phyloP scores from a whole-genome alignment of 2,888 invertebrate genomes.

The Caenorhabditis afra region DNA sequence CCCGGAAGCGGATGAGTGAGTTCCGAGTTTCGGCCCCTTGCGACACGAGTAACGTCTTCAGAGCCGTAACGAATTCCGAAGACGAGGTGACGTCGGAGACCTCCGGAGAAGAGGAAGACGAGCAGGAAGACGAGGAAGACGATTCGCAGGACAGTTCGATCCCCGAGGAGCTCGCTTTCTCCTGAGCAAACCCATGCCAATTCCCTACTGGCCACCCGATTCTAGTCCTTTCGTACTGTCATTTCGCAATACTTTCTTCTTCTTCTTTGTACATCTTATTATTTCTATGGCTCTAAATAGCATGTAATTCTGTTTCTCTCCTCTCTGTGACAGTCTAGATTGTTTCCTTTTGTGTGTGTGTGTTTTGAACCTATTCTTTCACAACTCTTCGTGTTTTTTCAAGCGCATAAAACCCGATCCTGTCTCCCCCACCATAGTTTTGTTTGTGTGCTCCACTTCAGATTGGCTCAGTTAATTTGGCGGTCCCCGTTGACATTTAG shows the following conservation, averaged over 20 bases:
- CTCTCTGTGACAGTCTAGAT: not conserved
- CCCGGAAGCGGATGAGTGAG: constrained; percentile 36
- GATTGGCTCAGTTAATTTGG: constrained; percentile 28
- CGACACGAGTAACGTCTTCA: not conserved
- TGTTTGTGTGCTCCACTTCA: not conserved
- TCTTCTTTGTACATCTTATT: constrained; percentile 1
- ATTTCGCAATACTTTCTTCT: no score
- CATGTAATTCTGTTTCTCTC: not conserved
- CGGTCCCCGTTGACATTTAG: constrained; percentile 26
- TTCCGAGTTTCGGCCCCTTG: not conserved
- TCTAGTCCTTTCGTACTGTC: constrained; percentile 19
- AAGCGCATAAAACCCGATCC: not conserved
- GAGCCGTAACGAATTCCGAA: constrained; percentile 9
- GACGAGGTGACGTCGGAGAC: constrained; percentile 23
- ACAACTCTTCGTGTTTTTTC: not conserved
- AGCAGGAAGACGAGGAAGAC: constrained; percentile 3
- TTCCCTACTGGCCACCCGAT: not conserved
- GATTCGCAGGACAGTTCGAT: constrained; percentile 23
- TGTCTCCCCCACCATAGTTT: constrained; percentile 4
- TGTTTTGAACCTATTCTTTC: constrained; percentile 7
- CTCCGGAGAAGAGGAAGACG: constrained; percentile 16
- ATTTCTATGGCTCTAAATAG: not conserved
- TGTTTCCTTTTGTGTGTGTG: not conserved
- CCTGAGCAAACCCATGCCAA: not conserved
- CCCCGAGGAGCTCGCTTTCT: constrained; percentile 14